A percentile compares a stretch with the other conserved stretches of the same genome.
These are phyloP conservation scores for Opisthocomus hoazin DNA, from an alignment of 2,113 vertebrate genomes.

Conservation along the genomic window DNA sequence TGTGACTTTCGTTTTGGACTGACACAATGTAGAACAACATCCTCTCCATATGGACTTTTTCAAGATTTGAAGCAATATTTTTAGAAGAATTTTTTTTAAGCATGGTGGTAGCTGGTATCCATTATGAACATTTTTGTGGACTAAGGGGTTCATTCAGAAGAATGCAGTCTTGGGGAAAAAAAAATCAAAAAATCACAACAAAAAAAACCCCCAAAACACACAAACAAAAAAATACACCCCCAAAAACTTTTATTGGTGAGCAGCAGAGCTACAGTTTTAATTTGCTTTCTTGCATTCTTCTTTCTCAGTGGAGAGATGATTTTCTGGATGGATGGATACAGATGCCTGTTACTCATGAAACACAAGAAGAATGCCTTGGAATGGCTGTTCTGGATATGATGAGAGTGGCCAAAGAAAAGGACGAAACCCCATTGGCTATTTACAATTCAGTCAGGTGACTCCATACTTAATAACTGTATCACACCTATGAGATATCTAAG, in stretches of 20 bases:
- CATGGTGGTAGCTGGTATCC: background rate
- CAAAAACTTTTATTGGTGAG: background rate
- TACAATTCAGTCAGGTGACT: slow-evolving; percentile 88
- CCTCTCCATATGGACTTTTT: background rate
- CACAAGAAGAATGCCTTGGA: slow-evolving; percentile 96
- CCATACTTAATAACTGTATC: background rate
- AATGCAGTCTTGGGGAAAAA: background rate
- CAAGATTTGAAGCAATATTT: background rate
- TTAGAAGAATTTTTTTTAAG: background rate
- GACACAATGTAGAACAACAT: background rate
- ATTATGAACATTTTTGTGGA: background rate
- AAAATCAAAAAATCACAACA: background rate
- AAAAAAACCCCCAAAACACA: background rate
- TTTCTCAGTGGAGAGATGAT: slow-evolving; percentile 87
- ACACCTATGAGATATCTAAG: background rate
- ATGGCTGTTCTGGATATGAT: slow-evolving; percentile 98
- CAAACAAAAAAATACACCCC: background rate
- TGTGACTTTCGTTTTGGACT: background rate
- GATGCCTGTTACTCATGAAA: slow-evolving; percentile 86
- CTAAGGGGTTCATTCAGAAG: background rate
- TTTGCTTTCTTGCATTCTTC: background rate
- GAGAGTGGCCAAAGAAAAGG: slow-evolving; percentile 91
- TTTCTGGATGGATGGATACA: slow-evolving; percentile 84
- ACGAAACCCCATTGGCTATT: slow-evolving; percentile 83
- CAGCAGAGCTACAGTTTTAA: background rate